A percentile compares a stretch with the other conserved stretches of the same genome.
phyloP scores from a whole-genome alignment of 2,113 vertebrate genomes.

The Takifugu bimaculatus region DNA sequence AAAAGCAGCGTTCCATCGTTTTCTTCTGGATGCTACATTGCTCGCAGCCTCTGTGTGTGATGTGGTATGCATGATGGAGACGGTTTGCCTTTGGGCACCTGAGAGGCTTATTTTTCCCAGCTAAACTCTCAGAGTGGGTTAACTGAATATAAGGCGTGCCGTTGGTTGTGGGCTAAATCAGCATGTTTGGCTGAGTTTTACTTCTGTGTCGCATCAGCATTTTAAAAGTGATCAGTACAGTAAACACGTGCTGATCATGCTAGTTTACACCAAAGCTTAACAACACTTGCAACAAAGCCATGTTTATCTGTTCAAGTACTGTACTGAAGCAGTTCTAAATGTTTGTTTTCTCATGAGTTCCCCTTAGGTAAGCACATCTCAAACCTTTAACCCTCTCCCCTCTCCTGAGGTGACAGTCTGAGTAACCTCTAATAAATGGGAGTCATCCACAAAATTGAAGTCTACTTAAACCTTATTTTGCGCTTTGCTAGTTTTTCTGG shows the following conservation, averaged over 20 bases:
- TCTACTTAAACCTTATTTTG: not conserved
- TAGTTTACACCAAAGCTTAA: not conserved
- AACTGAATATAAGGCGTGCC: slow-evolving; percentile 66
- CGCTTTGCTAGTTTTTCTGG: not conserved
- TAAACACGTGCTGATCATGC: slow-evolving; percentile 14
- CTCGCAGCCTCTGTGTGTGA: slow-evolving; percentile 29
- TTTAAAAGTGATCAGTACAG: slow-evolving; percentile 16
- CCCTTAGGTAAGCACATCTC: not conserved
- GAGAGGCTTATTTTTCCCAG: slow-evolving; percentile 56
- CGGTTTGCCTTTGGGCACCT: slow-evolving; percentile 36
- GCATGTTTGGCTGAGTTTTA: slow-evolving; percentile 46
- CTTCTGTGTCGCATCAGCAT: slow-evolving; percentile 52
- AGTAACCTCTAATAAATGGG: not conserved
- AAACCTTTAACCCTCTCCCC: not conserved
- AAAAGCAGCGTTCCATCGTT: slow-evolving; percentile 4
- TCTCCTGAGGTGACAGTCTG: no score
- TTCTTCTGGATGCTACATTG: slow-evolving; percentile 21
- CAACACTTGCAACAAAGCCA: slow-evolving; percentile 1
- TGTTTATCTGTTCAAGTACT: not conserved
- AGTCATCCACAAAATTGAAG: not conserved
- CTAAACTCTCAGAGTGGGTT: slow-evolving; percentile 52
- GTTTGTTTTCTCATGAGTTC: not conserved
- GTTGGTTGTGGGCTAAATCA: slow-evolving; percentile 54
- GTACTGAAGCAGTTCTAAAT: not conserved
- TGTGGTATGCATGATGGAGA: slow-evolving; percentile 2